These are phyloP conservation scores for Cosmorhoe ocellata DNA, from an alignment of 2,888 invertebrate species.

Conservation along the genomic window DNA sequence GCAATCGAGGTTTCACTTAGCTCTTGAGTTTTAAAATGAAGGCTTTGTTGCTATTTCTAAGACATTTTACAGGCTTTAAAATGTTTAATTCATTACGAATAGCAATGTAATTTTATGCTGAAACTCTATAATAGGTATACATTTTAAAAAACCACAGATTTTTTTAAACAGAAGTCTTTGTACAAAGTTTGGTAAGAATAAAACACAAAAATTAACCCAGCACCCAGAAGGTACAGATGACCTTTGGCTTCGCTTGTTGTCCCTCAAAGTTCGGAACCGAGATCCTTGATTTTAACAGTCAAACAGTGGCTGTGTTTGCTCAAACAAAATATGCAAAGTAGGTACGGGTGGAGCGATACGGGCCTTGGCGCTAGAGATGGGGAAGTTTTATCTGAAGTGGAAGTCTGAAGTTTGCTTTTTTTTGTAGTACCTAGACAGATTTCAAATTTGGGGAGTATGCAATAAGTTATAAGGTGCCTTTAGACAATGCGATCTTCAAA, in stretches of 20 bases:
- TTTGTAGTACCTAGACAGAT: not conserved
- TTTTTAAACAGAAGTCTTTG: not conserved
- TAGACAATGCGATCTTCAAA: too few species aligned
- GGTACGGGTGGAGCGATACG: slow-evolving; percentile 74
- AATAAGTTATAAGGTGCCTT: not conserved
- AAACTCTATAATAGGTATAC: not conserved
- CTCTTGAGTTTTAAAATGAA: slow-evolving; percentile 37
- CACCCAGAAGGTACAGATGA: slow-evolving; percentile 36
- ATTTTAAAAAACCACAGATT: too few species aligned
- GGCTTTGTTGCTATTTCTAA: slow-evolving; percentile 9
- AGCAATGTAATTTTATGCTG: not conserved
- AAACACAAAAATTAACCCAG: slow-evolving; percentile 3
- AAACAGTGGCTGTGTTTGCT: slow-evolving; percentile 74
- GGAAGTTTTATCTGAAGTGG: not conserved
- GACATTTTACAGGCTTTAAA: slow-evolving; percentile 2
- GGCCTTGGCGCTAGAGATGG: slow-evolving; percentile 37
- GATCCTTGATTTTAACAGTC: slow-evolving; percentile 77
- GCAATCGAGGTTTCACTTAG: slow-evolving; percentile 23
- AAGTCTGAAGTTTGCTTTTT: not conserved
- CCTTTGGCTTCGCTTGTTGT: slow-evolving; percentile 53
- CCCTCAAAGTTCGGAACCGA: slow-evolving; percentile 54
- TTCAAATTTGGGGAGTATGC: not conserved
- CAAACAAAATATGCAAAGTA: slow-evolving; percentile 80
- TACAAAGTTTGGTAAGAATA: not conserved
- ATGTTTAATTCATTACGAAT: not conserved